Conservation (phyloP, 2,888 invertebrate species). For the Celastrina argiolus region DNA sequence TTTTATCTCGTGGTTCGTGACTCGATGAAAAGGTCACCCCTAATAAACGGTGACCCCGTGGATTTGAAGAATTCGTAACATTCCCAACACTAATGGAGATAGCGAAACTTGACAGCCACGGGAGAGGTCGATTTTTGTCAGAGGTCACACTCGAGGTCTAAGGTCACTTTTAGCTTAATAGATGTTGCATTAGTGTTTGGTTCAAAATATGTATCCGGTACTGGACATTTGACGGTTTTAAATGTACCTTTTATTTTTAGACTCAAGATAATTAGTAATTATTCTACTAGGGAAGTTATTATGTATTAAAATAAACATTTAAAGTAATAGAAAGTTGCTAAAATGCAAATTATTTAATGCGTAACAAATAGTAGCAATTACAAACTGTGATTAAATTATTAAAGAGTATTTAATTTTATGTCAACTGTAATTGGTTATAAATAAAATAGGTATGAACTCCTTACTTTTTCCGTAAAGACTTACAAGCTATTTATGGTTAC, state of each 20-base stretch:
- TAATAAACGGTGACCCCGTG: neutral
- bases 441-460: neutral
- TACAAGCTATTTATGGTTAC: neutral
- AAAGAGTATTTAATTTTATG: neutral
- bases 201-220: neutral
- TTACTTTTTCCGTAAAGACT: neutral
- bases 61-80: neutral
- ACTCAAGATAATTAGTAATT: too few species aligned
- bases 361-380: neutral
- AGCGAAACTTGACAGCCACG: neutral
- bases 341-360: neutral
- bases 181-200: neutral
- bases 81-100: slow-evolving; percentile 12
- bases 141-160: neutral
- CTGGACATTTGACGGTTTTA: too few species aligned
- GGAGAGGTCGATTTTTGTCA: neutral
- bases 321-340: neutral
- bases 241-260: neutral
- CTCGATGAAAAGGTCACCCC: slow-evolving; percentile 19
- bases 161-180: neutral
- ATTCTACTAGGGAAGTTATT: neutral
- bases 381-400: neutral
- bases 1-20: slow-evolving; percentile 13
- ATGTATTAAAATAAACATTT: neutral
- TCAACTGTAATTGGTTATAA: neutral